Evolutionary conservation across 2,888 invertebrate genomes (phyloP).

Genomic region (Ormyrus pomaceus): DNA sequence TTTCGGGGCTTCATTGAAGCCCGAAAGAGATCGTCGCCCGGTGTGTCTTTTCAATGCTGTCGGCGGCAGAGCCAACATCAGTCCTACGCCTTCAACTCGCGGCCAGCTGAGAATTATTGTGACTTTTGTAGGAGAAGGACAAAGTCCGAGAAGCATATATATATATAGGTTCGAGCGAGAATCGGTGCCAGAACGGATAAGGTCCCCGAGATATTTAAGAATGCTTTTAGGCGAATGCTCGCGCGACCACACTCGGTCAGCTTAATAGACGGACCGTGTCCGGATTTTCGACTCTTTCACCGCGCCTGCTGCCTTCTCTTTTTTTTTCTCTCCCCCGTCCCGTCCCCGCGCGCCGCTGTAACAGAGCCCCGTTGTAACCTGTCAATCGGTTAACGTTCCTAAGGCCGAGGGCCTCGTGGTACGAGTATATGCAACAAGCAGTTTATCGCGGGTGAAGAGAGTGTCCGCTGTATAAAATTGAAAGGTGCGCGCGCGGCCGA

Average conservation of each 20-base stretch:
- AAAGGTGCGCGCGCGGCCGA: too few relatives aligned
- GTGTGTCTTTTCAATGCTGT: background rate
- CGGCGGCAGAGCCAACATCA: background rate
- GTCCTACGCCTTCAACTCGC: background rate
- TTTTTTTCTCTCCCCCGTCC: background rate
- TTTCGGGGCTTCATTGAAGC: background rate
- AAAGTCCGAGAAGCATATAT: slow-evolving; percentile 15
- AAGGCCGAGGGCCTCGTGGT: too few relatives aligned
- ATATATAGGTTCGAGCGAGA: slow-evolving; percentile 11
- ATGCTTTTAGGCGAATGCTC: slow-evolving; percentile 68
- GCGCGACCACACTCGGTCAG: slow-evolving; percentile 30
- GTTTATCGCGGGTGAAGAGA: too few relatives aligned
- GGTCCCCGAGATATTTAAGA: slow-evolving; percentile 67
- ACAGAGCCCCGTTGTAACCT: too few relatives aligned
- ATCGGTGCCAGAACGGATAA: slow-evolving; percentile 71
- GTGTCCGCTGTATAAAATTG: too few relatives aligned
- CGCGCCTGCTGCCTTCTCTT: background rate
- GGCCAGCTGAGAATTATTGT: background rate
- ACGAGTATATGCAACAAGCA: too few relatives aligned
- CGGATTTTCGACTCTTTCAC: slow-evolving; percentile 23
- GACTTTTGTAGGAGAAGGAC: slow-evolving; percentile 27
- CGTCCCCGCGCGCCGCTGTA: too few relatives aligned
- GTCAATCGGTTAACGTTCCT: too few relatives aligned
- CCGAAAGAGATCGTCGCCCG: background rate
- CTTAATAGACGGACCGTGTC: slow-evolving; percentile 56